These are phyloP conservation scores for Chloroceryle inda DNA, from an alignment of 2,797 vertebrate genomes.

Conservation along the genomic window DNA sequence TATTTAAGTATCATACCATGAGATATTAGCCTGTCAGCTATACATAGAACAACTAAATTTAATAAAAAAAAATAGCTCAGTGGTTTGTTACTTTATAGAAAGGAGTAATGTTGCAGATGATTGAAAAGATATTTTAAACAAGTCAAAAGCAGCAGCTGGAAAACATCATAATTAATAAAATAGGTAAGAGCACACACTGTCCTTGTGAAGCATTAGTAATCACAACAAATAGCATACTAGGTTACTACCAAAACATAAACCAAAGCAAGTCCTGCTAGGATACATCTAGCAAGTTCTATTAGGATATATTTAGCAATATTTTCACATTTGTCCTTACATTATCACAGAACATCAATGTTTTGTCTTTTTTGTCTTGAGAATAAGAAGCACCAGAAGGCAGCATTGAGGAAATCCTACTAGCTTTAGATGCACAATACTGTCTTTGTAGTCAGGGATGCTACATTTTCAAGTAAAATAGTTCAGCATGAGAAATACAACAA, in stretches of 20 bases:
- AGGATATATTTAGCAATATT: background rate
- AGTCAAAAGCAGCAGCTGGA: background rate
- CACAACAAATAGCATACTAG: background rate
- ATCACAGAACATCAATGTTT: background rate
- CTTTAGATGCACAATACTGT: background rate
- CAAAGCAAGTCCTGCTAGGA: background rate
- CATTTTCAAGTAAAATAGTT: background rate
- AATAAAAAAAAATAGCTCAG: background rate
- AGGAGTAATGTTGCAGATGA: background rate
- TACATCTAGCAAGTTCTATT: background rate
- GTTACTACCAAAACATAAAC: background rate
- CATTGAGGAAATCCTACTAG: background rate
- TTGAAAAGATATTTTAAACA: background rate
- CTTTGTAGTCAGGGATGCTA: background rate
- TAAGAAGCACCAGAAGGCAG: background rate
- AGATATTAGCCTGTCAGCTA: background rate
- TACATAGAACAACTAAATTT: background rate
- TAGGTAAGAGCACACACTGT: background rate
- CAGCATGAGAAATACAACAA: background rate
- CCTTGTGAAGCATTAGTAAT: background rate
- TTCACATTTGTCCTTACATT: background rate
- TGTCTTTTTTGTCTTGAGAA: background rate
- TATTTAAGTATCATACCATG: background rate
- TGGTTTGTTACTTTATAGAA: background rate
- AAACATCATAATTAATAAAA: background rate